Conservation (phyloP, 2,888 invertebrate species). For the Invenusta paracnida region DNA sequence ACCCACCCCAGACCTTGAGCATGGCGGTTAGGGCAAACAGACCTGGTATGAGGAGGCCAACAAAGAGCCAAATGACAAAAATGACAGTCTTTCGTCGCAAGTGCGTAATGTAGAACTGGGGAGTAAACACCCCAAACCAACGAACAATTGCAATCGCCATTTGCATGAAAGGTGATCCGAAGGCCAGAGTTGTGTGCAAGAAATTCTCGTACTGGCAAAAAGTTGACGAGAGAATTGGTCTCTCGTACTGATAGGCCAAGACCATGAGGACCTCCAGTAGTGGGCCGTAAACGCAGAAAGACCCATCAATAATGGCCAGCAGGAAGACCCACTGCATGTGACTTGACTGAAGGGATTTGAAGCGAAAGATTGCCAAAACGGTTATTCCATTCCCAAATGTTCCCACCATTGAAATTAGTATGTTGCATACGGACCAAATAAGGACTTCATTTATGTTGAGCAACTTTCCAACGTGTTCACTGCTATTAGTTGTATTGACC, state of each 20-base stretch:
- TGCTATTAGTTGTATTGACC: too few species aligned
- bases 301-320: conserved; percentile 34
- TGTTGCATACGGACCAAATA: background rate
- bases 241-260: background rate
- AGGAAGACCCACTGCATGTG: conserved; percentile 12
- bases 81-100: background rate
- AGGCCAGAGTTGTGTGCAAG: conserved; percentile 31
- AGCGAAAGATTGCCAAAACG: background rate
- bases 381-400: background rate
- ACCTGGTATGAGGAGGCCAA: conserved; percentile 14
- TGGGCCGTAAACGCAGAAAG: conserved; percentile 34
- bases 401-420: background rate
- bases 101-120: conserved; percentile 10
- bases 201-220: conserved; percentile 33
- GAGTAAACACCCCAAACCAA: conserved; percentile 18
- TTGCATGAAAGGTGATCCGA: conserved; percentile 31
- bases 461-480: too few species aligned
- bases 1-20: conserved; percentile 22
- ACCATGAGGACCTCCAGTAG: background rate
- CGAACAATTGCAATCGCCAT: conserved; percentile 35
- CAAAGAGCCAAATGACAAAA: background rate
- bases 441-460: too few species aligned
- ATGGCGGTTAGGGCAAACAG: conserved; percentile 28
- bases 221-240: background rate
- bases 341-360: background rate